Base-by-base conservation (phyloP, 2,113 vertebrate species). In the Chrysochloris asiatica region DNA sequence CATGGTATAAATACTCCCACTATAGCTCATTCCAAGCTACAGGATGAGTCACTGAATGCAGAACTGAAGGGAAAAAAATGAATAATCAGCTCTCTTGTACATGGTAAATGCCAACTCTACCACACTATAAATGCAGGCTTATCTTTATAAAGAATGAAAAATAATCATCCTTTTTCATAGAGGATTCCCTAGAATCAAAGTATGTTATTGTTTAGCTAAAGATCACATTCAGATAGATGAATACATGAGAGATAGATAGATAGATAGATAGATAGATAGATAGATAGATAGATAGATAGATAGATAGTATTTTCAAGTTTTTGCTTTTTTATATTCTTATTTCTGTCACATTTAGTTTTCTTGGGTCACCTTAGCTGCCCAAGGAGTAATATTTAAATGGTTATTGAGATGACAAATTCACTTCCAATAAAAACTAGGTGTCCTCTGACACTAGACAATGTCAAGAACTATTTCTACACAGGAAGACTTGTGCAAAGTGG, bases 41-140 rank as follows among this genome's bases (percentile, higher is more conserved):
- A 81, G 36, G n/a, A 59, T 41, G 41, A 86, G 41, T 86, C 83
- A 86, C 41, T 88, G 36, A 93, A 61, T 61, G 14, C 16, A 83
- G 48, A 89, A 73, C 2, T 54, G 41, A 12, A 6, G 50, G 10
- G 5, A 8, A 63, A 87, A 79, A 56, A 0, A 33, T 6, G 21
- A 59, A 86, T 38, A 77, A 80, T 38, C 33, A 22, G 8, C 38
- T 47, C 33, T 77, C 47, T 48, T 78, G 8, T 41, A 76, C 80
- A 22, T 45, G 4, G 12, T 82, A 54, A 94, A 3, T 21, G 10
- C 19, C 30, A n/a, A 8, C 45, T 69, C 38, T 9, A 28, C 17
- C 36, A 47, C 11, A 30, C 38, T n/a, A 14, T 52, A 92, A 89
- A 73, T 26, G 19, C 10, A 3, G 2, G 4, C 9, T 59, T 26